Conservation (phyloP, 2,113 vertebrate genomes). For the Gopherus flavomarginatus region DNA sequence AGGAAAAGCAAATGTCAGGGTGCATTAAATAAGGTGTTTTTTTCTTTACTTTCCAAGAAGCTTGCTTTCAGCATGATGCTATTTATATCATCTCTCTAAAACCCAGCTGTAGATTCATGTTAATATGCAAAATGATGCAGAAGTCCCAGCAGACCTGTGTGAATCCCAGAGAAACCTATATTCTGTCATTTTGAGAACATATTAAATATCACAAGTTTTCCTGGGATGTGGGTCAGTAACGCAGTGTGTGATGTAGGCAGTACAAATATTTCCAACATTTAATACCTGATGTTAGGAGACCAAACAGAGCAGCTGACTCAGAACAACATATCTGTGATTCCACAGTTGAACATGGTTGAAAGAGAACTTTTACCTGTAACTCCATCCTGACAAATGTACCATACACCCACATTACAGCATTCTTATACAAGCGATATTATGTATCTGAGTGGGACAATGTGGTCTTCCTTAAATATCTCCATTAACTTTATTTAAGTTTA, state of each 20-base stretch:
- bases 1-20: constrained; percentile 64
- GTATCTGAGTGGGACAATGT: constrained; percentile 39
- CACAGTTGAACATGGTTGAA: constrained; percentile 19
- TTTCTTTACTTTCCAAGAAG: constrained; percentile 67
- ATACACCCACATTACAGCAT: constrained; percentile 55
- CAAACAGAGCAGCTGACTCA: neutral
- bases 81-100: constrained; percentile 78
- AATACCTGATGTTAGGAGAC: neutral
- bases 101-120: constrained; percentile 81
- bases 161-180: constrained; percentile 70
- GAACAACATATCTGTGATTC: neutral
- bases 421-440: constrained; percentile 71
- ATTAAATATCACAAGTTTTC: constrained; percentile 58
- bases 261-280: constrained; percentile 22
- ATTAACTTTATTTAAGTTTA: constrained; percentile 63
- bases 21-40: constrained; percentile 61
- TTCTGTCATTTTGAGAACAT: constrained; percentile 66
- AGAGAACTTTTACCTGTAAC: constrained; percentile 51
- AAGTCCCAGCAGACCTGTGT: constrained; percentile 73
- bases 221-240: constrained; percentile 14
- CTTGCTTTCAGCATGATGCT: constrained; percentile 65
- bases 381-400: constrained; percentile 32
- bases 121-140: constrained; percentile 76
- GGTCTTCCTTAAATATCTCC: constrained; percentile 14
- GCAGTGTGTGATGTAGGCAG: neutral